A percentile compares a stretch with the other conserved stretches of the same genome.
Conservation (phyloP, 2,888 invertebrate genomes). For the Ctenicera cuprea region DNA sequence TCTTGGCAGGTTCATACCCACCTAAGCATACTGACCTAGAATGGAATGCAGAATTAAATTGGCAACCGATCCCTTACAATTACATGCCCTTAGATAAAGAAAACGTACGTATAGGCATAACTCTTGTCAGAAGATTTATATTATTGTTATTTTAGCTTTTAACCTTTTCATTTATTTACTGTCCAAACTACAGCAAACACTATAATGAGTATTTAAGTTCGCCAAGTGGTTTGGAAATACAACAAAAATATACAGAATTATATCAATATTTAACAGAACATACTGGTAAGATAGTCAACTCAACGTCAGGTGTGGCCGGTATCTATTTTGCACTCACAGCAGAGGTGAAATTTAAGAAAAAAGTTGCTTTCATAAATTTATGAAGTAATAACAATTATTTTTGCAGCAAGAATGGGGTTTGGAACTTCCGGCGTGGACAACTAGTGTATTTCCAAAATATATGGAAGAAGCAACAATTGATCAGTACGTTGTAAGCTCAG, state of each 20-base stretch:
- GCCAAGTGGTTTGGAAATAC: background rate
- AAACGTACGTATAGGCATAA: slow-evolving; percentile 57
- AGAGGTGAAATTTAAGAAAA: slow-evolving; percentile 19
- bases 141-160: slow-evolving; percentile 53
- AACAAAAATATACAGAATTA: slow-evolving; percentile 51
- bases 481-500: background rate
- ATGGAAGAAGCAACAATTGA: slow-evolving; percentile 26
- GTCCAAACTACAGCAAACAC: slow-evolving; percentile 56
- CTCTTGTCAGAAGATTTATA: background rate
- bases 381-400: background rate
- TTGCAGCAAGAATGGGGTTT: slow-evolving; percentile 42
- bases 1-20: slow-evolving; percentile 81
- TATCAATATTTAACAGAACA: slow-evolving; percentile 51
- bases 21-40: slow-evolving; percentile 73
- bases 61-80: slow-evolving; percentile 65
- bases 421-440: slow-evolving; percentile 34
- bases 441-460: slow-evolving; percentile 20
- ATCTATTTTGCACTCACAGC: slow-evolving; percentile 14
- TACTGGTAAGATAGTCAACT: slow-evolving; percentile 7
- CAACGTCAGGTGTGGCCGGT: background rate
- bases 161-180: slow-evolving; percentile 59
- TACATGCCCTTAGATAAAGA: slow-evolving; percentile 59
- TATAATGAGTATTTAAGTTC: slow-evolving; percentile 54
- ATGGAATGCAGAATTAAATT: slow-evolving; percentile 72
- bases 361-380: background rate